phyloP scores from a whole-genome alignment of 2,888 invertebrate species.

The Cosmia trapezina region DNA sequence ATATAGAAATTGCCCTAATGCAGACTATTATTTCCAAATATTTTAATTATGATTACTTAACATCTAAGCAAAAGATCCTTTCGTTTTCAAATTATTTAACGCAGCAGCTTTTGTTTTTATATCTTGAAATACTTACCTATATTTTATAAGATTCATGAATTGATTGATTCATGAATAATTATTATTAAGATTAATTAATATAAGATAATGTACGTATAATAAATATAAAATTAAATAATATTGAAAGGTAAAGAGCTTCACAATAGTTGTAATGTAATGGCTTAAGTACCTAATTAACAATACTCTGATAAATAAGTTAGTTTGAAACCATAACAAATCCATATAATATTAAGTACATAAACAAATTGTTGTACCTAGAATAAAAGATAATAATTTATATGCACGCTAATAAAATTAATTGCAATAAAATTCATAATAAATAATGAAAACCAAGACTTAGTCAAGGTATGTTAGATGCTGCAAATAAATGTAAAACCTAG shows the following conservation, averaged over 20 bases:
- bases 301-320: slow-evolving; percentile 1
- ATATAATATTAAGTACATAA: background rate
- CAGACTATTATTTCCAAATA: background rate
- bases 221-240: background rate
- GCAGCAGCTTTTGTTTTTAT: no score
- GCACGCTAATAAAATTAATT: background rate
- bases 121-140: background rate
- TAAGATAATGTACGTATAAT: no score
- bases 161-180: no score
- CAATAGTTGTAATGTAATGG: background rate
- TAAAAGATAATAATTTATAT: slow-evolving; percentile 3
- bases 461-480: slow-evolving; percentile 40
- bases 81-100: background rate
- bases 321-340: slow-evolving; percentile 1
- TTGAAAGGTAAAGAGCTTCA: background rate
- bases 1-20: background rate
- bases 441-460: slow-evolving; percentile 18
- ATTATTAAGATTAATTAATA: no score
- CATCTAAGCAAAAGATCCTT: background rate
- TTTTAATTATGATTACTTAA: background rate
- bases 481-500: slow-evolving; percentile 70
- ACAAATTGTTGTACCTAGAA: slow-evolving; percentile 4
- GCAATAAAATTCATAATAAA: slow-evolving; percentile 5
- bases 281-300: no score
- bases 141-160: background rate